A percentile compares a stretch with the other conserved stretches of the same genome.
Conservation (phyloP, 2,113 vertebrate species). For the Dermatemys mawii region DNA sequence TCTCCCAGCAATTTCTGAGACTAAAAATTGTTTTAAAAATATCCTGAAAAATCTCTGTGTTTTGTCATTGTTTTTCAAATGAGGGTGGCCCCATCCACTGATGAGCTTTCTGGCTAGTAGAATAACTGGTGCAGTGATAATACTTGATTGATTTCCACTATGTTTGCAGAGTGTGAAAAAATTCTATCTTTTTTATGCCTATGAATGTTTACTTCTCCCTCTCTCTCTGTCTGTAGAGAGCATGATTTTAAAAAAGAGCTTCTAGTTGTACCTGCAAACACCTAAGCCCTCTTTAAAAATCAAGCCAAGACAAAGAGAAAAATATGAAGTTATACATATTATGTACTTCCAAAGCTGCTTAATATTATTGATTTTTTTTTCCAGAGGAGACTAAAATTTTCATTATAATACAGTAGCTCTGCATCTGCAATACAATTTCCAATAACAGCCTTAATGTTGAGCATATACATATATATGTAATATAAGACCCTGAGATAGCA, state of each 20-base stretch:
- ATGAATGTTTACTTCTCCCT: background rate
- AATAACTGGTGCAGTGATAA: background rate
- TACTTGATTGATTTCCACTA: background rate
- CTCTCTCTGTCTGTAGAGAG: background rate
- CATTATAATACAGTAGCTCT: background rate
- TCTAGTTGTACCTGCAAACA: background rate
- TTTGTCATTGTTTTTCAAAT: slow-evolving; percentile 13
- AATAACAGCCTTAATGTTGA: background rate
- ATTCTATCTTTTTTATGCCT: background rate
- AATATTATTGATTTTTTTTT: slow-evolving; percentile 5
- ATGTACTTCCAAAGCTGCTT: slow-evolving; percentile 5
- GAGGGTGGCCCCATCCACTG: background rate
- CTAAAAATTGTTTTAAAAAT: slow-evolving; percentile 32
- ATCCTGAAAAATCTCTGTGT: slow-evolving; percentile 25
- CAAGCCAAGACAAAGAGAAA: slow-evolving; percentile 24
- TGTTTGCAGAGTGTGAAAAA: background rate
- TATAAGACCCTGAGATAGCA: accelerated
- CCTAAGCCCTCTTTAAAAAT: slow-evolving; percentile 40
- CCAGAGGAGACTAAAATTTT: slow-evolving; percentile 31
- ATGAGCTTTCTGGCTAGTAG: background rate
- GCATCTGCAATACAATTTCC: background rate
- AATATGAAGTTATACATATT: slow-evolving; percentile 36
- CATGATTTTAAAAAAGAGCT: background rate
- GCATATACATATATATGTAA: background rate
- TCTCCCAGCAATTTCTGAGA: slow-evolving; percentile 4